Base-by-base conservation (phyloP, 1,140 invertebrate genomes). In the Monomorium pharaonis region DNA sequence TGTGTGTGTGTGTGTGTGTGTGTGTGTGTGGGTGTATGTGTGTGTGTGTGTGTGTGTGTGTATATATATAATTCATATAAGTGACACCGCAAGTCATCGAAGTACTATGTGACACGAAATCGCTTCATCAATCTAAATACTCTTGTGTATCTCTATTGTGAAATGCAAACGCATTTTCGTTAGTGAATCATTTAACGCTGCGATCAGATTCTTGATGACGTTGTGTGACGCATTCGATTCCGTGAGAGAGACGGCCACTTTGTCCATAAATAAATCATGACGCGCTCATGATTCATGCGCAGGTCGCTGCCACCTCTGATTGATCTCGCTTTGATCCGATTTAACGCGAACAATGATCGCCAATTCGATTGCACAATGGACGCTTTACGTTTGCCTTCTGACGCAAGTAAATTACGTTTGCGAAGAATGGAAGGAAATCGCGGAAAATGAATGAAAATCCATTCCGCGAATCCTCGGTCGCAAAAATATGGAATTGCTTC, bases 51-150 rank as follows among this genome's bases (percentile, higher is more conserved):
- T 47, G 9, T 47, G 18, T 37, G 21, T 33, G 21, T 65, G 3
- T 60, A 18, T 67, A 9, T 58, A 24, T 63, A 42, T 67, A 56
- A 33, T 60, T 30, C 67, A 3, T 63, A 37, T 12, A 21, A 16
- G 24, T 81, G 37, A 77, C 49, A 44, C 47, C 58, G 44, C 18
- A 6, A 42, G 12, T 67, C 37, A 30, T 81, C 33, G 21, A 56
- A 72, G 49, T 10, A 18, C 10, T 30, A 65, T 18, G 58, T 78
- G 47, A 49, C 49, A 85, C 74, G 83, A 78, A 78, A 65, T 85
- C 74, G 60, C 47, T 44, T n/a, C 24, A 2, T 6, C 14, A 3
- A 62, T 0, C 12, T n/a, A 63, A 65, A 65, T n/a, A 33, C 16
- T 16, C 12, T 33, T 24, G 10, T 33, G 44, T 14, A 30, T 10